Conservation (phyloP, 2,113 vertebrate genomes). For the Piliocolobus tephrosceles region DNA sequence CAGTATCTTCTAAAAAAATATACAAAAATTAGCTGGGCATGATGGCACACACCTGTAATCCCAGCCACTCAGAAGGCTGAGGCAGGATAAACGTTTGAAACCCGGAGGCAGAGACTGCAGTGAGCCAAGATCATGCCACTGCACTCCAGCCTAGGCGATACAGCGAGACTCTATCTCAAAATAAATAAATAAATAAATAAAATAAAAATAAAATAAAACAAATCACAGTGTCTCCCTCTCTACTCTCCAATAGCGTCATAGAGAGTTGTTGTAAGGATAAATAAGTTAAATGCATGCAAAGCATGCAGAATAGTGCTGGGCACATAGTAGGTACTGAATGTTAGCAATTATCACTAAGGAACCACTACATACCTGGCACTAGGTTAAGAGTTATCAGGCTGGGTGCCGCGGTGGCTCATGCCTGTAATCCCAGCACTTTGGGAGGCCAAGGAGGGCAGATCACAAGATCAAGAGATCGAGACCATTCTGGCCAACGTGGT, state of each 20-base stretch:
- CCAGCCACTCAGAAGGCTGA: background rate
- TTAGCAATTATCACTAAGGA: background rate
- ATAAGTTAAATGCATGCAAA: background rate
- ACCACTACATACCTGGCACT: background rate
- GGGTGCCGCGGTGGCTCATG: accelerated
- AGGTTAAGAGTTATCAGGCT: background rate
- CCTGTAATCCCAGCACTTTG: background rate
- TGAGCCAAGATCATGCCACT: too few species aligned
- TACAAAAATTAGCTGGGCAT: background rate
- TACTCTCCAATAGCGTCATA: too few species aligned
- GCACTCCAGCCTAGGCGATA: background rate
- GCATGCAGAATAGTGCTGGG: background rate
- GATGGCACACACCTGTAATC: background rate
- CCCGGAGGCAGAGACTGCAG: background rate
- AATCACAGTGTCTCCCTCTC: background rate
- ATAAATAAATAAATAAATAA: background rate
- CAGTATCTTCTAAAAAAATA: background rate
- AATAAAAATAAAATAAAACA: background rate
- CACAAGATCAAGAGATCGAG: too few species aligned
- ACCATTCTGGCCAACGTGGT: too few species aligned
- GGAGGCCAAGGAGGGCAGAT: too few species aligned
- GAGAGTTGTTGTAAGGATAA: background rate
- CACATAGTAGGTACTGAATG: background rate
- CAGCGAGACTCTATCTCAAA: background rate
- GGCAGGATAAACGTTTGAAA: background rate